Conservation (phyloP, 2,113 vertebrate species). For the Nettapus auritus region DNA sequence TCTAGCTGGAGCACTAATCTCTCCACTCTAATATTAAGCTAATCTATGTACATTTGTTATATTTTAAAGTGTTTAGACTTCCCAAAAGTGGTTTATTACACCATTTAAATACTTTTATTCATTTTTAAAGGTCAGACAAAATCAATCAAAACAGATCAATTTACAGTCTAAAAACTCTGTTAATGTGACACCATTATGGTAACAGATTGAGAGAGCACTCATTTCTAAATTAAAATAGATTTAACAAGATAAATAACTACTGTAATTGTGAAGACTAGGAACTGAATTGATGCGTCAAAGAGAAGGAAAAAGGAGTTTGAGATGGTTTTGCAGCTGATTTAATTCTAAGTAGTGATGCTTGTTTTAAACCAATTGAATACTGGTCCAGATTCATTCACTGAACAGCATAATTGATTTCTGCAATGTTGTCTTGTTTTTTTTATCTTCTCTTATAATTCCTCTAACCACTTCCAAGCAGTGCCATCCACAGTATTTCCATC, state of each 20-base stretch:
- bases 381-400: background rate
- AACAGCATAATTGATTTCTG: background rate
- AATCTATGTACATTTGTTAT: background rate
- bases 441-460: background rate
- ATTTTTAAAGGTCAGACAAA: constrained; percentile 63
- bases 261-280: background rate
- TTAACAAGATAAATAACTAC: constrained; percentile 2
- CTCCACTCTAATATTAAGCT: background rate
- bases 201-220: background rate
- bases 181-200: background rate
- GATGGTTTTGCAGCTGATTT: background rate
- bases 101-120: constrained; percentile 29
- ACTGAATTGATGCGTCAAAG: background rate
- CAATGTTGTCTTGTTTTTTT: background rate
- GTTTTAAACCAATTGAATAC: background rate
- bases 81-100: background rate
- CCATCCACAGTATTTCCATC: background rate
- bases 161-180: constrained; percentile 31
- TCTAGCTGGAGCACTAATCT: background rate
- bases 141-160: constrained; percentile 68
- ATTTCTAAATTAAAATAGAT: constrained; percentile 36
- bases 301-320: background rate
- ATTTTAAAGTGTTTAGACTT: background rate
- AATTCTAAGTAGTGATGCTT: background rate
- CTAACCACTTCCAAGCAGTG: background rate